phyloP scores from a whole-genome alignment of 1,140 invertebrate species.

The Drosophila biarmipes region DNA sequence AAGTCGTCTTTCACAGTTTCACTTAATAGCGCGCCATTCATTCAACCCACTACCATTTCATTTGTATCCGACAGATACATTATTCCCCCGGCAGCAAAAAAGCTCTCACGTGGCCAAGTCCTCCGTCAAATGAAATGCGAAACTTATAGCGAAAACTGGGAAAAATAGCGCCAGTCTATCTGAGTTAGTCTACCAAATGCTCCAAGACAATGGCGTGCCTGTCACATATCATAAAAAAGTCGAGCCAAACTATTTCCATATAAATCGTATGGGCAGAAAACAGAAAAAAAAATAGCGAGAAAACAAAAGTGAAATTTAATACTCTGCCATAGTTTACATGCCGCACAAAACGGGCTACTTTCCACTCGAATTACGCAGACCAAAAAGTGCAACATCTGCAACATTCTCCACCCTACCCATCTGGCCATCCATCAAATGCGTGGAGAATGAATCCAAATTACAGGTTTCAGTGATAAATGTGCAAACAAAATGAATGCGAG shows the following conservation, averaged over 20 bases:
- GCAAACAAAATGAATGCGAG: conserved; percentile 50
- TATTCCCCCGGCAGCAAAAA: conserved; percentile 14
- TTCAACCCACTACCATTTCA: conserved; percentile 32
- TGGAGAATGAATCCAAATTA: conserved; percentile 35
- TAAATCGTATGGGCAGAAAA: conserved; percentile 31
- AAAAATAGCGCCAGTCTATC: not conserved
- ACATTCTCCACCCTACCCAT: too few species aligned
- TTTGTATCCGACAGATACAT: conserved; percentile 41
- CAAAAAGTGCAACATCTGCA: conserved; percentile 48
- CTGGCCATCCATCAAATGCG: conserved; percentile 35
- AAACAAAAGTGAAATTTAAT: conserved; percentile 75
- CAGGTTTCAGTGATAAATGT: conserved; percentile 60
- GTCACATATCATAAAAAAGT: conserved; percentile 51
- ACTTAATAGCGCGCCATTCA: conserved; percentile 18
- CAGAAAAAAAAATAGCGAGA: conserved; percentile 12
- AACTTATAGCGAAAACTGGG: conserved; percentile 34
- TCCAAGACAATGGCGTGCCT: conserved; percentile 47
- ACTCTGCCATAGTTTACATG: conserved; percentile 63
- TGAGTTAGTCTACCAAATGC: conserved; percentile 29
- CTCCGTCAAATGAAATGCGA: conserved; percentile 47
- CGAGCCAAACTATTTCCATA: conserved; percentile 43
- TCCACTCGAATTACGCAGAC: conserved; percentile 66
- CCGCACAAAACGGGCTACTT: conserved; percentile 44
- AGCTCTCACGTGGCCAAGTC: conserved; percentile 50
- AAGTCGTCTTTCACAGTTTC: not conserved